Percentiles rank a stretch among this genome's conserved stretches.
phyloP scores from a whole-genome alignment of 2,113 vertebrate species.

The Shinisaurus crocodilurus region DNA sequence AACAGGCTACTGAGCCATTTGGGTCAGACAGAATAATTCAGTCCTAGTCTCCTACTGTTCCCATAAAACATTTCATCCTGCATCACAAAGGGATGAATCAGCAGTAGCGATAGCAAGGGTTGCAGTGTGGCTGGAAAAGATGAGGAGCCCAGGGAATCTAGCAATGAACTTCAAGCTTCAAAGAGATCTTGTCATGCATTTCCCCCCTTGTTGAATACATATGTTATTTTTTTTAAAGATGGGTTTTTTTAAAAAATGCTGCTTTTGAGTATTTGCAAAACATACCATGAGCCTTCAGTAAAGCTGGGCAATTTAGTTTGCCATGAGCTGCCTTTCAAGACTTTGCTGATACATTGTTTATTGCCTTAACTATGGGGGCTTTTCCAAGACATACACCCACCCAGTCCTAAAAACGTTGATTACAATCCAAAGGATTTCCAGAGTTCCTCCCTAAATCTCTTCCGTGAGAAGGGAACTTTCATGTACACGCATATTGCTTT shows the following conservation, averaged over 20 bases:
- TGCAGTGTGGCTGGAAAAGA: conserved; percentile 70
- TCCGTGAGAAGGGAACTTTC: neutral
- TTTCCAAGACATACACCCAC: neutral
- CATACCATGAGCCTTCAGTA: conserved; percentile 67
- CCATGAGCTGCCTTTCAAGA: conserved; percentile 46
- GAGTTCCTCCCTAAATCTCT: neutral
- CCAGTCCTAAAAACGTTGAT: neutral
- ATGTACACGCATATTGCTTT: neutral
- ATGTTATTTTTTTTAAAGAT: conserved; percentile 56
- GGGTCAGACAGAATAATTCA: conserved; percentile 66
- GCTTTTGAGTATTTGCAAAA: conserved; percentile 63
- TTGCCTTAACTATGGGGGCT: conserved; percentile 43
- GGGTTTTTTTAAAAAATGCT: conserved; percentile 54
- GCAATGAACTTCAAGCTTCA: conserved; percentile 71
- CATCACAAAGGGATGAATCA: conserved; percentile 74
- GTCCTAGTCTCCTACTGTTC: conserved; percentile 59
- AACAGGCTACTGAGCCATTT: conserved; percentile 44
- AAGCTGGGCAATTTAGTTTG: conserved; percentile 57
- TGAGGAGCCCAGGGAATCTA: conserved; percentile 66
- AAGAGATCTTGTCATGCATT: conserved; percentile 75
- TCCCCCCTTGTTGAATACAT: conserved; percentile 62
- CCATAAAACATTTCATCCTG: conserved; percentile 70
- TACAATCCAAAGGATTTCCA: neutral
- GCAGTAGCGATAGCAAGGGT: conserved; percentile 72
- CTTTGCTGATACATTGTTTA: conserved; percentile 57